Evolutionary conservation across 1,140 invertebrate species (phyloP).

Genomic region (Sminthurides bifidus): DNA sequence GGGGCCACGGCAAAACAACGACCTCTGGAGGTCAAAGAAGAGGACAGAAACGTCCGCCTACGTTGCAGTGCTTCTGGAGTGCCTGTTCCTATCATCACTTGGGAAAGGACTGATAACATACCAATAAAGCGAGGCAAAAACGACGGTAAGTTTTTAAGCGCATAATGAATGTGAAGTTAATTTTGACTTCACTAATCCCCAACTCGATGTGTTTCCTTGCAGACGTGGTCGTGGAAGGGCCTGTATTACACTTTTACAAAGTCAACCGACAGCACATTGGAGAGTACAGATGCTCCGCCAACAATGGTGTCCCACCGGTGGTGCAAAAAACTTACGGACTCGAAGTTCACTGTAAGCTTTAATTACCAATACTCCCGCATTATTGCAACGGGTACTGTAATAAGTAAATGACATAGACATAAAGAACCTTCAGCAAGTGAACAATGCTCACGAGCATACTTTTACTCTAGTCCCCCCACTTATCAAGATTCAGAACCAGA

Average conservation of each 20-base stretch:
- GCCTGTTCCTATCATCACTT: constrained; percentile 60
- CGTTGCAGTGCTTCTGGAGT: constrained; percentile 61
- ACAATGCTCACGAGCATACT: background rate
- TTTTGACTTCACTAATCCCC: background rate
- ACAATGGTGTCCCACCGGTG: constrained; percentile 74
- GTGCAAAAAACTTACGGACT: constrained; percentile 66
- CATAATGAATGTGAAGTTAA: background rate
- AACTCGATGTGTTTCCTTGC: constrained; percentile 14
- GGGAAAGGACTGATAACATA: constrained; percentile 55
- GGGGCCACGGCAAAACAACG: constrained; percentile 23
- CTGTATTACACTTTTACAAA: constrained; percentile 62
- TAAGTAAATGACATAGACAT: background rate
- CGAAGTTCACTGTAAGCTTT: constrained; percentile 77
- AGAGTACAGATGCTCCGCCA: constrained; percentile 59
- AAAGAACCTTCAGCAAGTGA: background rate
- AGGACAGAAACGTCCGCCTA: constrained; percentile 57
- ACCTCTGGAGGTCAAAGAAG: constrained; percentile 53
- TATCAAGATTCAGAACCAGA: constrained; percentile 54
- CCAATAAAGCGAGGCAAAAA: constrained; percentile 49
- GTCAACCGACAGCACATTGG: constrained; percentile 77
- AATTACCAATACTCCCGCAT: background rate
- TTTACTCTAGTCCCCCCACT: constrained; percentile 57
- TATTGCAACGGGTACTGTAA: too few species aligned
- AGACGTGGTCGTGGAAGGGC: constrained; percentile 58
- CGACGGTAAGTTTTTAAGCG: constrained; percentile 40